Base-by-base conservation (phyloP, 2,797 vertebrate species). In the Heterohyrax brucei region DNA sequence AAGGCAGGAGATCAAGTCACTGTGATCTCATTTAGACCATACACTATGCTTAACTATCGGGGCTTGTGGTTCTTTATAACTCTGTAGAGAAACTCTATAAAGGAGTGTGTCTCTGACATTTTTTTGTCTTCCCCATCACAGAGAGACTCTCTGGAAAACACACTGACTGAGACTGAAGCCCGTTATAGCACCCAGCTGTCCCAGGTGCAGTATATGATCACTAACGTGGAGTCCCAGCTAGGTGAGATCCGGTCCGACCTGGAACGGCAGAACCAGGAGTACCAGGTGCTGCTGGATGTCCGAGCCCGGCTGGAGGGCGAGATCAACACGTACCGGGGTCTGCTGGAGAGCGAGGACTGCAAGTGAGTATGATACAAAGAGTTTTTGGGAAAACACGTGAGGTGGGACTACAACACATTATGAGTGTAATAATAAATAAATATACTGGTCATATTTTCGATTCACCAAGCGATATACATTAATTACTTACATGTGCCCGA, bases 171-270 rank as follows among this genome's bases (percentile, higher is more conserved):
- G 94, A 99, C 98, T 16, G 99, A 99, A 96, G 96, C 99, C 95
- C 99, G 98, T 46, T 99, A 98, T 97, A 99, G 99, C 97, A 98
- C 99, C 98, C 99, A 99, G 97, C 97, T 99, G 0, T 98, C 99
- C 95, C 97, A 98, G 48, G 94, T 99, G 18, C 99, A 99, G 83
- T 56, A 18, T 26, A 50, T 86, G 83, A 33, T 70, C 68, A 70
- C 68, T 16, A 70, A 33, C 14, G 68, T 70, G n/a, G 68, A 70
- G 14, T 33, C n/a, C 68, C 68, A 70, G 68, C 68, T 70, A 30
- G 30, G 30, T 5, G 68, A 70, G 68, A 70, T 70, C 68, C 68
- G 68, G 3, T 18, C 12, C 7, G 68, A 70, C 68, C n/a, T 70
- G 16, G 68, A 70, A 30, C 68, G 48, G 98, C 89, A 99, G 94